Conservation (phyloP, 2,797 vertebrate genomes). For the Prionace glauca region DNA sequence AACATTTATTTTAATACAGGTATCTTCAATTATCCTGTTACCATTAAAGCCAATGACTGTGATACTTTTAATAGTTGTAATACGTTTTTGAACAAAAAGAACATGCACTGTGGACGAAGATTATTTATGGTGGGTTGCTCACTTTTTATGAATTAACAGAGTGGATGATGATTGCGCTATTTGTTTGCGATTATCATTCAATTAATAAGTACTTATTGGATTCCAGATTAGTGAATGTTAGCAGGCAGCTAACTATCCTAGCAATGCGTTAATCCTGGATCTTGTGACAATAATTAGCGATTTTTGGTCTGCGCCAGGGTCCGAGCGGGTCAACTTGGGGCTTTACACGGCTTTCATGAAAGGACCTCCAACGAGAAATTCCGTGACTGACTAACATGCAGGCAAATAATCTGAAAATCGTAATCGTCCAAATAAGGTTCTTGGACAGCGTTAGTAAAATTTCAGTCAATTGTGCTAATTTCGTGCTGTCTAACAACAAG, state of each 20-base stretch:
- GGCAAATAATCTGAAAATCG: constrained; percentile 13
- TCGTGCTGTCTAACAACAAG: neutral
- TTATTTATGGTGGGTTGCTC: constrained; percentile 63
- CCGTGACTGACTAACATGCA: neutral
- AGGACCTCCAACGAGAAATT: constrained; percentile 22
- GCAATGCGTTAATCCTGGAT: constrained; percentile 97
- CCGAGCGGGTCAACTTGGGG: constrained; percentile 63
- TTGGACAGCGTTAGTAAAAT: neutral
- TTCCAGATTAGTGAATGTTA: constrained; percentile 74
- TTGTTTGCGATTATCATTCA: constrained; percentile 97
- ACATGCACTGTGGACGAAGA: neutral
- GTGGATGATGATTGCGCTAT: constrained; percentile 77
- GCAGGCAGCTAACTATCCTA: constrained; percentile 89
- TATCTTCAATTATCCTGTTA: neutral
- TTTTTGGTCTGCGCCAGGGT: constrained; percentile 59
- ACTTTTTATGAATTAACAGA: constrained; percentile 80
- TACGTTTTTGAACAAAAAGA: neutral
- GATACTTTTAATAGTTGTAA: neutral
- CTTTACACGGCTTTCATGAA: constrained; percentile 48
- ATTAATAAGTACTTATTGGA: constrained; percentile 97
- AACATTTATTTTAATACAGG: neutral
- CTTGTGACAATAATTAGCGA: constrained; percentile 98
- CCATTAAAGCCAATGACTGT: neutral
- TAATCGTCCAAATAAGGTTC: neutral
- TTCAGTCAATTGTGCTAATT: neutral